Evolutionary conservation across 2,888 invertebrate genomes (phyloP).

Genomic region (Pollenia griseotomentosa): DNA sequence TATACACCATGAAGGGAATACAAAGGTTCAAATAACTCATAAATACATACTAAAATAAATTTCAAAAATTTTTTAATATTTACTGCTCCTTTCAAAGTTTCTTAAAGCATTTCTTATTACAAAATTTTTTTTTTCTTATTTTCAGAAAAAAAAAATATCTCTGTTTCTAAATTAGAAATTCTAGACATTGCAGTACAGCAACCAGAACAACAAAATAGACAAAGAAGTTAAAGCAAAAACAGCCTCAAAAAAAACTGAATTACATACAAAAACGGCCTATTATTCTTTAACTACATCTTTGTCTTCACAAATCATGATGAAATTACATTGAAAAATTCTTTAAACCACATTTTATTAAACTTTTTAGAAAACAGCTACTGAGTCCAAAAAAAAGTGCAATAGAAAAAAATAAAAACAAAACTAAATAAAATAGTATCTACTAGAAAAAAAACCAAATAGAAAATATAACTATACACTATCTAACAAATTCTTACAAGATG

Average conservation of each 20-base stretch:
- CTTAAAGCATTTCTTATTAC: constrained; percentile 2
- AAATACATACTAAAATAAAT: constrained; percentile 51
- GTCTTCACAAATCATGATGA: constrained; percentile 72
- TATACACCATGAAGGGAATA: background rate
- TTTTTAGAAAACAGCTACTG: constrained; percentile 58
- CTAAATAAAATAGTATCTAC: constrained; percentile 50
- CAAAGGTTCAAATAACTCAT: constrained; percentile 30
- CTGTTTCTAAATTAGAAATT: constrained; percentile 65
- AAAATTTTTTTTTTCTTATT: background rate
- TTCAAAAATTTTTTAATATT: constrained; percentile 50
- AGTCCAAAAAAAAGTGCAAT: constrained; percentile 25
- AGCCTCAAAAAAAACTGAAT: background rate
- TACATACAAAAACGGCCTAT: constrained; percentile 56
- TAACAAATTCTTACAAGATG: constrained; percentile 74
- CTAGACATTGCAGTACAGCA: constrained; percentile 57
- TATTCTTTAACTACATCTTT: constrained; percentile 65
- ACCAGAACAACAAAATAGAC: constrained; percentile 3
- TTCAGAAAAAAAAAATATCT: constrained; percentile 28
- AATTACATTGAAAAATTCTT: constrained; percentile 73
- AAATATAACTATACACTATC: constrained; percentile 53
- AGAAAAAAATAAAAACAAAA: constrained; percentile 47
- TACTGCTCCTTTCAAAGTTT: constrained; percentile 4
- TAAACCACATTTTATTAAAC: constrained; percentile 66
- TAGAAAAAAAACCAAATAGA: constrained; percentile 20
- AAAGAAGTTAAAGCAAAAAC: constrained; percentile 37